Evolutionary conservation across 2,797 vertebrate genomes (phyloP), one percentile per base, ranked within the genome.

Genomic region (Benthosema pterotum): DNA sequence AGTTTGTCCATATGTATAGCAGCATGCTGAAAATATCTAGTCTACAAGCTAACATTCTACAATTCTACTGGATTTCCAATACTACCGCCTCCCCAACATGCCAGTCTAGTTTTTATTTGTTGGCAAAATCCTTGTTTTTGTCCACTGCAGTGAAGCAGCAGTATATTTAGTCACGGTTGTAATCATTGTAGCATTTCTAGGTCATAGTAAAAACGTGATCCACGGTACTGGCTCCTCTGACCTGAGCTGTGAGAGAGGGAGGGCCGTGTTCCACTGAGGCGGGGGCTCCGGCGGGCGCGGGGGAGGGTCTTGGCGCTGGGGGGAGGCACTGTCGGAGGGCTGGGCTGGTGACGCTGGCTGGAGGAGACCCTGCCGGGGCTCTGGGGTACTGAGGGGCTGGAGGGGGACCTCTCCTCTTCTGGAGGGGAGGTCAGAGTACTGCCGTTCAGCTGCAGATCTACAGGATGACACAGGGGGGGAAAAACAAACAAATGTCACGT

Each of bases 221-320:
- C 3, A 25, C 22, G n/a, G n/a, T n/a, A 25, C 22, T 3, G 22
- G 22, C 22, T 7, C 9, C 28, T 32, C 88, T 87, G 67, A 96
- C 94, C 93, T 80, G 93, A 90, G 77, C 92, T 91, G 25, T 93
- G 88, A 58, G 91, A 90, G 17, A 83, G 75, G 0, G 88, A 83
- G n/a, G 91, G 88, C 3, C 73, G 83, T 2, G 85, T 79, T 53
- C 90, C 92, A 82, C 78, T 95, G 67, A 95, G 86, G 79, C 90
- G 94, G 0, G 90, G 81, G 0, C 91, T 84, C 75, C 90, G 92
- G 71, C 91, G 92, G 3, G 94, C 57, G 1, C 89, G 81, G 15
- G 90, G 73, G 2, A 45, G 14, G 46, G 82, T 84, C 74, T 85
- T 89, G 11, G 87, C 68, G 63, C 87, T 88, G 11, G 89, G 88